Base-by-base conservation (phyloP, 2,797 vertebrate species). In the Chrysocyon brachyurus region DNA sequence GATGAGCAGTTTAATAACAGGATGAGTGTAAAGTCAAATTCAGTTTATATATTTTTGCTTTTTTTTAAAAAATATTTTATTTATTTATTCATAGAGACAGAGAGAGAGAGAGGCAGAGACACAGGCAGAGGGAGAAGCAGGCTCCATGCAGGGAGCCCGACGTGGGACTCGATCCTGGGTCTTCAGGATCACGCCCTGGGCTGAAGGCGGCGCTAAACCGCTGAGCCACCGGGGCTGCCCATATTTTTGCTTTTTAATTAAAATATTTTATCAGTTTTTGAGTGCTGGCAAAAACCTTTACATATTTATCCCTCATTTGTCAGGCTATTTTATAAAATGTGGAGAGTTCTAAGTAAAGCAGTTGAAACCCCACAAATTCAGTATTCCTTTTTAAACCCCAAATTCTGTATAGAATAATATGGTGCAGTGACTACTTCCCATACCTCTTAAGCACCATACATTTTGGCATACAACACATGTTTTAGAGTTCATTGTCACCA, bases 211-310 rank as follows among this genome's bases (percentile, higher is more conserved):
- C 33, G 33, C 33, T 33, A 33, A 33, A 33, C 33, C 33, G 33
- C 33, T 33, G 33, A 33, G 33, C 33, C 33, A 33, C 33, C 33
- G 33, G 33, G 33, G 33, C 33, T 33, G 33, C 33, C 33, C 33
- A 33, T 40, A 40, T 96, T 96, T 95, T 84, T 68, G 28, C 70
- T 96, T 86, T 31, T 87, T 88, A 56, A 93, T 66, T 88, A 91
- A 94, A 91, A 83, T 93, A 91, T 61, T 94, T 93, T 91, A 12
- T 91, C 78, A 61, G 4, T n/a, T 17, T 72, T 66, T 90, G 36
- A 0, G 2, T 96, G 24, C n/a, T 85, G 5, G 87, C 73, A 24
- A 84, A 94, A 79, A 82, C 2, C 6, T 86, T 90, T 81, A 75
- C 31, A 8, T 83, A 91, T 89, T 94, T 92, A 14, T 91, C 4